Base-by-base conservation (phyloP, 2,113 vertebrate species). In the Chrysochloris asiatica region DNA sequence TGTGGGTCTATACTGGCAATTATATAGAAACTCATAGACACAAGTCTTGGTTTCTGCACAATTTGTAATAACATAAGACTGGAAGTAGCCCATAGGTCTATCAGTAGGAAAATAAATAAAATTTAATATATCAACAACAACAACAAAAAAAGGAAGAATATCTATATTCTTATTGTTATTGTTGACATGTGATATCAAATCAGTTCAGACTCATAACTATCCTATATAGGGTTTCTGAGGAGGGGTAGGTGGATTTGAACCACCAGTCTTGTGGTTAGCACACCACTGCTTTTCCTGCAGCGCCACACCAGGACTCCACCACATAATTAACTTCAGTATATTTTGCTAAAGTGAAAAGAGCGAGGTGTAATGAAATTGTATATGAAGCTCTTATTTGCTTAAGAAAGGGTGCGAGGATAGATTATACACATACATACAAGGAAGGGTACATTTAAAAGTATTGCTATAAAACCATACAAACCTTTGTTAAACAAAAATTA, bases 361-460 rank as follows among this genome's bases (percentile, higher is more conserved):
- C 43, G 54, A 88, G 50, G 21, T 91, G 24, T n/a, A n/a, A n/a
- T n/a, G n/a, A n/a, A 81, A 76, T 56, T 88, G n/a, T 10, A 16
- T 38, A 26, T 14, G 38, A 4, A 69, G 69, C 36, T 21, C 36
- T 87, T 9, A 36, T n/a, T n/a, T n/a, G n/a, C 41, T 95, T 84
- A 83, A 93, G 26, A 86, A 80, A 84, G 21, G 12, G 48, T 82
- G 19, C 38, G 36, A 72, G n/a, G n/a, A n/a, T n/a, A n/a, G n/a
- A n/a, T n/a, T n/a, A 26, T 41, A 48, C 1, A 17, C 65, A 81
- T 71, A 61, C 22, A 26, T 82, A 0, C 85, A 78, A n/a, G n/a
- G n/a, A n/a, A n/a, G 75, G 45, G 41, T 59, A n/a, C 63, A 54
- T 91, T 84, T 65, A 86, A 72, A 94, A 56, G 54, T 56, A 56